Base-by-base conservation (phyloP, 2,113 vertebrate genomes). In the Podarcis muralis region DNA sequence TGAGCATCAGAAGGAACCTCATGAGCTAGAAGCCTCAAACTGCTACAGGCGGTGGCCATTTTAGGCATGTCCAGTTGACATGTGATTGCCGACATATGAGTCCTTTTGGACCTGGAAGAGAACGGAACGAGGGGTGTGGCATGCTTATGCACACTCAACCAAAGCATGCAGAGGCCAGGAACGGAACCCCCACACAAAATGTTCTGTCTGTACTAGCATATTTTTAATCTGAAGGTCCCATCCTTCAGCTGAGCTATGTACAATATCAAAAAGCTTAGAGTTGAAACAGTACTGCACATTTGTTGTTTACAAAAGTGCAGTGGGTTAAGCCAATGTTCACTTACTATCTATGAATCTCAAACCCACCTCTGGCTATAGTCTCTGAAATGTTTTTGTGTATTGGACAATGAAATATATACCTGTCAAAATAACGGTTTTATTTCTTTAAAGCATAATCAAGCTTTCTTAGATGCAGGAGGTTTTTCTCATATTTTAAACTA, bases 241-340 rank as follows among this genome's bases (percentile, higher is more conserved):
- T 18, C 68, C 90, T 81, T 40, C 79, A 84, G 13, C 3, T 88
- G 43, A 3, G 5, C 57, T 93, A 90, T 90, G 79, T 81, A 8
- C 71, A 62, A 74, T 48, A 18, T 79, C 32, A 88, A 81, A 35
- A 53, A 80, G 8, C 3, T 8, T 81, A 66, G 5, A 35, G 35
- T 82, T 11, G 87, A 89, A 89, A 89, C 35, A 88, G 30, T 81
- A 76, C 2, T 88, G 16, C 68, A 92, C 62, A 53, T 5, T 86
- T 13, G 69, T 72, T 66, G 76, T 3, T 88, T 79, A 40, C 0
- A 25, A 22, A 78, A 35, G 53, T 90, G 74, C 16, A 89, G 66
- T 40, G 48, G 69, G 74, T n/a, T 62, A 32, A 57, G 12, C 66
- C 59, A 68, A 12, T 23, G 6, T 32, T 15, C 84, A 57, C 0